These are phyloP conservation scores for Pelochelys cantorii DNA, from an alignment of 2,797 vertebrate species.

Conservation along the genomic window DNA sequence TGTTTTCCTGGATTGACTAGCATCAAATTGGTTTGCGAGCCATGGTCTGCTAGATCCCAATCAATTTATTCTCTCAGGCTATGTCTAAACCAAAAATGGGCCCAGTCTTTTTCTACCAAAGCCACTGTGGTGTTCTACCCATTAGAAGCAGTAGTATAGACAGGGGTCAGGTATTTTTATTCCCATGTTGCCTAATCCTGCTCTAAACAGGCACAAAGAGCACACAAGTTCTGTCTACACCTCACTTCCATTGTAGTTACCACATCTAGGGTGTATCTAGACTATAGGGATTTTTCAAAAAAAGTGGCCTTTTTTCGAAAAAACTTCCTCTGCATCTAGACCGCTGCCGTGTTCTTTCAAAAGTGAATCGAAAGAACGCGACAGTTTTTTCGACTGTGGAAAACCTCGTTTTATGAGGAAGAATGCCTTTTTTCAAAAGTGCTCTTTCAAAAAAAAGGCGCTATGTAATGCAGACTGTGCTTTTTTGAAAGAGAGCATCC, in stretches of 20 bases:
- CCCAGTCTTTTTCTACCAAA: rapidly evolving
- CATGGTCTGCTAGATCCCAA: neutral
- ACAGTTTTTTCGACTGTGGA: too few relatives aligned
- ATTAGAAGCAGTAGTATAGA: neutral
- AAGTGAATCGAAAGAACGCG: too few relatives aligned
- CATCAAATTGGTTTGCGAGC: neutral
- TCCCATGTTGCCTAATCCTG: neutral
- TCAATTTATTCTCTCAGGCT: neutral
- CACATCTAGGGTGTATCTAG: neutral
- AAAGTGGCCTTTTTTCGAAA: too few relatives aligned
- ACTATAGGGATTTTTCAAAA: too few relatives aligned
- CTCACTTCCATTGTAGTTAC: neutral
- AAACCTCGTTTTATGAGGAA: too few relatives aligned
- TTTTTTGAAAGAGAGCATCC: too few relatives aligned
- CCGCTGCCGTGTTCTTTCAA: too few relatives aligned
- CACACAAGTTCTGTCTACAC: neutral
- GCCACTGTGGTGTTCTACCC: rapidly evolving
- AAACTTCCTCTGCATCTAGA: too few relatives aligned
- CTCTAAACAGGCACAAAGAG: neutral
- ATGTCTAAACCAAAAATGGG: neutral
- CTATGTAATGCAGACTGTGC: too few relatives aligned
- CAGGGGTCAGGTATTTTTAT: neutral
- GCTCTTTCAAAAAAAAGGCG: too few relatives aligned
- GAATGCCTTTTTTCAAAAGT: too few relatives aligned
- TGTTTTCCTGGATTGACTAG: constrained; percentile 18